These are phyloP conservation scores for Drosophila hamatofila DNA, from an alignment of 2,888 invertebrate genomes.

Conservation along the genomic window DNA sequence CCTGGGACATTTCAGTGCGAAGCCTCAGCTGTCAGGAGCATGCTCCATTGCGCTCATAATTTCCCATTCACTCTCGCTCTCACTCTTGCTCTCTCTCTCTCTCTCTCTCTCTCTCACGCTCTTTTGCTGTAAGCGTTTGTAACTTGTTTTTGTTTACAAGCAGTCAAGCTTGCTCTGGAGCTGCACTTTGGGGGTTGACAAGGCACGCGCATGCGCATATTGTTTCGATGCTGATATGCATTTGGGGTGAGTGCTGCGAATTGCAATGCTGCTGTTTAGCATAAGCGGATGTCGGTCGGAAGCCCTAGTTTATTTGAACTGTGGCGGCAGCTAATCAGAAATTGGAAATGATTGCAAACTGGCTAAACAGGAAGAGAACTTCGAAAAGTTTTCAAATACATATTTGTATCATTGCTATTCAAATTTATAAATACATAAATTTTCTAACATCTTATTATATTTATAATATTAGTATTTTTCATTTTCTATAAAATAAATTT, in stretches of 20 bases:
- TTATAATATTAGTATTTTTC: no score
- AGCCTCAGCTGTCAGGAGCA: conserved; percentile 58
- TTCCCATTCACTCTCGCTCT: conserved; percentile 3
- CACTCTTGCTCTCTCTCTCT: conserved; percentile 10
- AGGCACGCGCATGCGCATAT: conserved; percentile 49
- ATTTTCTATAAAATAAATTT: not conserved
- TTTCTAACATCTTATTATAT: no score
- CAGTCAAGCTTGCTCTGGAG: conserved; percentile 21
- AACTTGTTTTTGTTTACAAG: conserved; percentile 79
- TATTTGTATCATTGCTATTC: not conserved
- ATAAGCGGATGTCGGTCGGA: not conserved
- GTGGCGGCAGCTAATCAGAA: conserved; percentile 24
- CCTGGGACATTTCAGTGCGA: conserved; percentile 62
- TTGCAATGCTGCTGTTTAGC: conserved; percentile 30
- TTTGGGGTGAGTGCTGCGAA: conserved; percentile 35
- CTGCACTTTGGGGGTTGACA: conserved; percentile 54
- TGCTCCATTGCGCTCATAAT: conserved; percentile 34
- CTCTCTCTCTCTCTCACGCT: conserved; percentile 7
- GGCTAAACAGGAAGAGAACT: not conserved
- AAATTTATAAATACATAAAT: no score
- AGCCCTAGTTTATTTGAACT: conserved; percentile 20
- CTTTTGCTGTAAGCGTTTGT: conserved; percentile 8
- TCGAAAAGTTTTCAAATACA: not conserved
- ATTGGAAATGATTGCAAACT: not conserved
- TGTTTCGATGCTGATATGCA: conserved; percentile 4